phyloP scores from a whole-genome alignment of 1,140 invertebrate genomes.

The Nephotettix cincticeps region DNA sequence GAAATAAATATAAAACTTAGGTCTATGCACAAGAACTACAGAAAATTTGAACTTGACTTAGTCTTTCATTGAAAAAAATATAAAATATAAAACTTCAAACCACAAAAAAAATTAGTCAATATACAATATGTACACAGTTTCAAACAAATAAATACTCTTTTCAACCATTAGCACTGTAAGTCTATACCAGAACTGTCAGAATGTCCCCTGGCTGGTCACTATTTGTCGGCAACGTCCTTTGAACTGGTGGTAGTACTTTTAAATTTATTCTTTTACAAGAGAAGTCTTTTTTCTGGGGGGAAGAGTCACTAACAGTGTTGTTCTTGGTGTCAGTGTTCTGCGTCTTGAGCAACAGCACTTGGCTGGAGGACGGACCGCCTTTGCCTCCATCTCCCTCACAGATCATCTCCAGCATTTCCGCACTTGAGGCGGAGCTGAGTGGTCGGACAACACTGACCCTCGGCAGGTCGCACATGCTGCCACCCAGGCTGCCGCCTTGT shows the following conservation, averaged over 20 bases:
- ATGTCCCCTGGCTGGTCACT: conserved; percentile 34
- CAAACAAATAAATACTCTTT: too few species aligned
- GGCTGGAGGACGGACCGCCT: conserved; percentile 43
- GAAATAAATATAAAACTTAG: too few species aligned
- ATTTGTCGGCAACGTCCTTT: conserved; percentile 41
- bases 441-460: conserved; percentile 59
- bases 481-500: conserved; percentile 41
- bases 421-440: conserved; percentile 52
- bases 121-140: too few species aligned
- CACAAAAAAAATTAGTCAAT: too few species aligned
- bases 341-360: conserved; percentile 68
- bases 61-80: too few species aligned
- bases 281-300: conserved; percentile 71
- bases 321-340: conserved; percentile 75
- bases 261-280: conserved; percentile 66
- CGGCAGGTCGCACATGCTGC: conserved; percentile 37
- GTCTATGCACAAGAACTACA: too few species aligned
- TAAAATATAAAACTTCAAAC: too few species aligned
- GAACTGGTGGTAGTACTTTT: conserved; percentile 43
- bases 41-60: too few species aligned
- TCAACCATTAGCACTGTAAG: too few species aligned
- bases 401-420: conserved; percentile 64
- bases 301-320: conserved; percentile 72
- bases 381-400: conserved; percentile 53
- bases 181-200: conserved; percentile 40